Evolutionary conservation across 2,888 invertebrate species (phyloP).

Genomic region (Parapristionchus giblindavisi): DNA sequence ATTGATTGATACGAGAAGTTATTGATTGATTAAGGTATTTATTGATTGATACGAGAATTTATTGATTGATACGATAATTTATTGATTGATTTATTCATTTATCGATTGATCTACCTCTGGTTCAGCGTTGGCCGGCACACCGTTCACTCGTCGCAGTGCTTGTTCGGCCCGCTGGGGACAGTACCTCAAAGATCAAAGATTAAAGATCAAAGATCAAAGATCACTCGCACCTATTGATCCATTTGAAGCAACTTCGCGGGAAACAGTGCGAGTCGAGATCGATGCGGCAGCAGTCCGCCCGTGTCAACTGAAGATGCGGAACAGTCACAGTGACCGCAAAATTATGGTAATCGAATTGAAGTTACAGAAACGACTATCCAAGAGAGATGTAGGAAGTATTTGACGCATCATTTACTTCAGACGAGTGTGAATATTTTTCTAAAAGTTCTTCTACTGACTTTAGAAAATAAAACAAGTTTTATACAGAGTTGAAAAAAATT

Average conservation of each 20-base stretch:
- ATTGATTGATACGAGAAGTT: neutral
- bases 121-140: neutral
- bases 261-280: constrained; percentile 26
- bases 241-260: constrained; percentile 37
- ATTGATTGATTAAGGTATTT: neutral
- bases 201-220: neutral
- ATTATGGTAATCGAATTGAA: no score
- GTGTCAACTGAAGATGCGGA: constrained; percentile 26
- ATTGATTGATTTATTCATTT: neutral
- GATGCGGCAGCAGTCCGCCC: constrained; percentile 30
- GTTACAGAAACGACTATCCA: neutral
- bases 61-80: neutral
- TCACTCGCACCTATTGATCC: constrained; percentile 33
- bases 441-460: neutral
- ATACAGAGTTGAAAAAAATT: no score
- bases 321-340: neutral
- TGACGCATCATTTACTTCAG: neutral
- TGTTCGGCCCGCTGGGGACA: constrained; percentile 33
- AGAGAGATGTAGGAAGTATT: neutral
- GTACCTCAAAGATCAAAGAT: constrained; percentile 18
- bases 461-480: no score
- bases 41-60: neutral
- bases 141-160: constrained; percentile 4
- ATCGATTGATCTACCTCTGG: neutral
- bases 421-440: neutral